These are phyloP conservation scores for Hirtodrosophila histrioides DNA, from an alignment of 2,888 invertebrate genomes.

Conservation along the genomic window DNA sequence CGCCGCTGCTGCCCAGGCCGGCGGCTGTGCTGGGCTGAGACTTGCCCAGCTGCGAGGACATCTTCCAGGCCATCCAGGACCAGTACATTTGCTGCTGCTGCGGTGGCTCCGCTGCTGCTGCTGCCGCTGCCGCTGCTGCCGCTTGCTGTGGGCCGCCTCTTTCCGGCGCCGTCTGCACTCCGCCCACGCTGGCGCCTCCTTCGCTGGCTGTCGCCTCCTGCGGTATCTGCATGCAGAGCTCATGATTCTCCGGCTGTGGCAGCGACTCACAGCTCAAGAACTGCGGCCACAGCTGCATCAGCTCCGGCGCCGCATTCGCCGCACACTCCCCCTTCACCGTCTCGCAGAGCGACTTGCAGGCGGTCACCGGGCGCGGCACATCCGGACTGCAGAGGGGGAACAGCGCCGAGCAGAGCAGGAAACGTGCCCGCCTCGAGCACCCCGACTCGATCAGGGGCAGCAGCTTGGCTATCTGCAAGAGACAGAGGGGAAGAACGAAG, in stretches of 20 bases:
- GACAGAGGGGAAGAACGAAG: background rate
- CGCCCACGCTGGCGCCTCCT: background rate
- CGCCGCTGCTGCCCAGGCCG: slow-evolving; percentile 5
- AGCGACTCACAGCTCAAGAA: slow-evolving; percentile 92
- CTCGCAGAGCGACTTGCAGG: slow-evolving; percentile 94
- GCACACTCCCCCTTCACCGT: slow-evolving; percentile 89
- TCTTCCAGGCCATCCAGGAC: slow-evolving; percentile 82
- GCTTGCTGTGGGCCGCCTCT: slow-evolving; percentile 1
- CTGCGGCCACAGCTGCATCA: slow-evolving; percentile 89
- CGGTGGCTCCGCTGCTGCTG: slow-evolving; percentile 38
- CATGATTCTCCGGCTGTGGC: slow-evolving; percentile 89
- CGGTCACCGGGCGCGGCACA: slow-evolving; percentile 92
- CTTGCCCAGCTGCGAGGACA: slow-evolving; percentile 69
- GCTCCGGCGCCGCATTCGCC: slow-evolving; percentile 85
- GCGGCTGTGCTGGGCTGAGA: slow-evolving; percentile 24
- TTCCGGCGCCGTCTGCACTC: slow-evolving; percentile 13
- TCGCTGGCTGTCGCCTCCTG: slow-evolving; percentile 50
- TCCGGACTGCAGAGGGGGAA: slow-evolving; percentile 96
- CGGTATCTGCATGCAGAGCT: slow-evolving; percentile 91
- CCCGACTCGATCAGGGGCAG: slow-evolving; percentile 90
- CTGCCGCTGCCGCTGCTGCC: slow-evolving; percentile 21
- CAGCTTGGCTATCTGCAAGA: slow-evolving; percentile 89
- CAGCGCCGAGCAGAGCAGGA: slow-evolving; percentile 95
- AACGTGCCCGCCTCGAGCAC: slow-evolving; percentile 92
- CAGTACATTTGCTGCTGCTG: slow-evolving; percentile 75